Conservation (phyloP, 2,113 vertebrate species). For the Rhizomys pruinosus region DNA sequence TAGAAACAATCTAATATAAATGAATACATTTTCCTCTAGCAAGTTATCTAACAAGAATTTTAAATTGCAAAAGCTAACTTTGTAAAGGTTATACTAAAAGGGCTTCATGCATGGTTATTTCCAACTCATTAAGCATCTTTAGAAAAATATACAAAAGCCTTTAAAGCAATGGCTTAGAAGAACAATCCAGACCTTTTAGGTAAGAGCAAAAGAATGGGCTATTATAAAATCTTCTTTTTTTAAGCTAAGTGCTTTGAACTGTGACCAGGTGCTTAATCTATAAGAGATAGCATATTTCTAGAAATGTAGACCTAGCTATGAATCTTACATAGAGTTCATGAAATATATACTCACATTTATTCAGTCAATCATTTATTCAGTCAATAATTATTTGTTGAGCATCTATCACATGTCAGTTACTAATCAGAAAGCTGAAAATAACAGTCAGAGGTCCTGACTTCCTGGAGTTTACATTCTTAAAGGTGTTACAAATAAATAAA, state of each 20-base stretch:
- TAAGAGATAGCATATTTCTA: constrained; percentile 24
- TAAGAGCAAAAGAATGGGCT: constrained; percentile 51
- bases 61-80: constrained; percentile 64
- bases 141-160: constrained; percentile 65
- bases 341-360: background rate
- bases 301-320: constrained; percentile 49
- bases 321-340: constrained; percentile 22
- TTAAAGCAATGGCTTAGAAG: constrained; percentile 74
- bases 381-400: constrained; percentile 34
- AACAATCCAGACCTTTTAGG: constrained; percentile 54
- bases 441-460: background rate
- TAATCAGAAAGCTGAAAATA: constrained; percentile 10
- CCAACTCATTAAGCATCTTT: constrained; percentile 74
- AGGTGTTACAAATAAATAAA: background rate
- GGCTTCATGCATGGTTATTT: constrained; percentile 72
- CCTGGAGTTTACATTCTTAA: background rate
- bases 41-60: constrained; percentile 65
- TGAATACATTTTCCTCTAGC: constrained; percentile 60
- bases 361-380: background rate
- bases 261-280: constrained; percentile 38
- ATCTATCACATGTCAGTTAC: background rate
- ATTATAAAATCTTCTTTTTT: constrained; percentile 10
- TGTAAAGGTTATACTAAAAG: constrained; percentile 64
- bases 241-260: constrained; percentile 45
- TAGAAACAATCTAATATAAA: constrained; percentile 60